Percentiles rank a stretch among this genome's conserved stretches.
phyloP scores from a whole-genome alignment of 2,888 invertebrate species.

The Heliconius hortense region DNA sequence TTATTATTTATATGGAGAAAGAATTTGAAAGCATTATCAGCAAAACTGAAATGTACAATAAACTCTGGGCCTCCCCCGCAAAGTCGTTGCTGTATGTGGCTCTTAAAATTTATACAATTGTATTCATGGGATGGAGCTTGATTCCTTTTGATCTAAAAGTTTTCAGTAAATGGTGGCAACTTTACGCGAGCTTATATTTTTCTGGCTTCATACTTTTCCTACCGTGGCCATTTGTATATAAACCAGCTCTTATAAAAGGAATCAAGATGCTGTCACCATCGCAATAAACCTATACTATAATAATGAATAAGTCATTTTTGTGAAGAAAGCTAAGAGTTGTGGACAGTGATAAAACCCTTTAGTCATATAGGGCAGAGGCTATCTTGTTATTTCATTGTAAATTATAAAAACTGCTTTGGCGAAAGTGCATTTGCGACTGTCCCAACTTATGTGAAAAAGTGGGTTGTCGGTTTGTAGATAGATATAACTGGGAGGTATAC shows the following conservation, averaged over 20 bases:
- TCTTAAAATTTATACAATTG: slow-evolving; percentile 87
- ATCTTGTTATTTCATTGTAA: slow-evolving; percentile 3
- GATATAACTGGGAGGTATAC: slow-evolving; percentile 20
- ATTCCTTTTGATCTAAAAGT: slow-evolving; percentile 88
- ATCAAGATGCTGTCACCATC: slow-evolving; percentile 43
- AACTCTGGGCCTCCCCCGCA: slow-evolving; percentile 66
- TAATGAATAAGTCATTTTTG: not conserved
- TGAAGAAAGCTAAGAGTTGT: not conserved
- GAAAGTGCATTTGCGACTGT: not conserved
- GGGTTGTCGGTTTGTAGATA: not conserved
- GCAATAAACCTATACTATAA: slow-evolving; percentile 36
- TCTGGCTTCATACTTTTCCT: slow-evolving; percentile 86
- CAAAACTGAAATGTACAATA: slow-evolving; percentile 74
- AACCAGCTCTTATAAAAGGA: slow-evolving; percentile 59
- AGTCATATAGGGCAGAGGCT: not conserved
- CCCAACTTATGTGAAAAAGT: not conserved
- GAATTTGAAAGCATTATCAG: slow-evolving; percentile 83
- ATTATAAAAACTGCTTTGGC: not conserved
- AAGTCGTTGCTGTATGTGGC: slow-evolving; percentile 80
- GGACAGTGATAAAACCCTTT: not conserved
- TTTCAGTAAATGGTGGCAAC: slow-evolving; percentile 85
- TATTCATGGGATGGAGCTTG: slow-evolving; percentile 92
- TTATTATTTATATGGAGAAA: slow-evolving; percentile 92
- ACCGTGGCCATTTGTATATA: slow-evolving; percentile 84
- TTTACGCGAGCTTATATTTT: slow-evolving; percentile 85